Evolutionary conservation across 2,113 vertebrate species (phyloP), one percentile per base, ranked within the genome.

Genomic region (Bostrychus sinensis): DNA sequence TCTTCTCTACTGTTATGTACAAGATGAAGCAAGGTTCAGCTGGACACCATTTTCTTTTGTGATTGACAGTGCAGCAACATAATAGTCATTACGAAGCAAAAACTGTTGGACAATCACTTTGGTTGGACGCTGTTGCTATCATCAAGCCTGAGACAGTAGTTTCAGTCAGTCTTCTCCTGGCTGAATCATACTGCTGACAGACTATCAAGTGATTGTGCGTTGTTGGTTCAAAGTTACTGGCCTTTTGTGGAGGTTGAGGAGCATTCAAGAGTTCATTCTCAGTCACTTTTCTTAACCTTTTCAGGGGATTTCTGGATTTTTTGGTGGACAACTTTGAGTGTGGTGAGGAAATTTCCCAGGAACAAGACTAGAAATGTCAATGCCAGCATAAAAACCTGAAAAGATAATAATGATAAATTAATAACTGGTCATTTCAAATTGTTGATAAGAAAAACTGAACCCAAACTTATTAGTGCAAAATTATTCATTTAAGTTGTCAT

Each of bases 321-420:
- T 61, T 97, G 83, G 73, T 93, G 95, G 65, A 99, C 96, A 4
- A 99, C 97, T 86, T 96, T 97, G 53, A 99, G 77, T 0, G 97
- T 99, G 22, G 96, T 98, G 78, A 99, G 94, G 68, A 97, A 97
- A 48, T 98, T 99, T 51, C 97, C 97, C 0, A 98, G 91, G 88
- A 99, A 99, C n/a, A 98, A 93, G 66, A 98, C 62, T 8, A 98
- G 93, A 87, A 99, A 99, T 0, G 96, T 96, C 81, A 97, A 89
- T 0, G 93, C 96, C 90, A 98, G 70, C 86, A 98, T 96, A 16
- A 95, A 95, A 32, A 98, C 95, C 97, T 98, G 83, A 23, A 45
- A 70, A 11, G 53, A 55, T 25, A 20, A 26, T 2, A 14, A 26
- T 61, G 46, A 20, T 0, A 1, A 14, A 9, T 6, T 0, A 22